Evolutionary conservation across 2,888 invertebrate species (phyloP), one percentile per base, ranked within the genome.

Genomic region (Spilosoma lubricipeda): DNA sequence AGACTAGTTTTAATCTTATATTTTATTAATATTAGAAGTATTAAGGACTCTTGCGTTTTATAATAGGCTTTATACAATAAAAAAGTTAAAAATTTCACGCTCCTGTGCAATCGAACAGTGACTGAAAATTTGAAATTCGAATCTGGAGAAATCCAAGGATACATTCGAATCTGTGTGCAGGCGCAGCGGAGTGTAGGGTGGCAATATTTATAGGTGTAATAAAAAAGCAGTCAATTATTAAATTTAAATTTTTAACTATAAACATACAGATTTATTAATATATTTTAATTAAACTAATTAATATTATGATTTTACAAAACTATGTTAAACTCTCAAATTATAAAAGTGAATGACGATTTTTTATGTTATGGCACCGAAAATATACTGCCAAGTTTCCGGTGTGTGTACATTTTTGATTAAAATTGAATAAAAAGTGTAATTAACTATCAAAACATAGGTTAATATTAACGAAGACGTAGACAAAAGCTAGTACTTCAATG

Each of bases 121-220:
- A 90, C 92, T 93, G 93, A 94, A 94, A 94, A 95, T 95, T 95
- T 95, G 93, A 93, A 95, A 95, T 94, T 95, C 95, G 92, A 93
- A 94, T 94, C 90, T 88, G 87, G 88, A 90, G 92, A 92, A 91
- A 90, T 90, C 88, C 93, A 90, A 92, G 92, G 91, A 89, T 92
- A 86, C 86, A 71, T 81, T 85, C 79, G 85, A 82, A 82, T 84
- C 82, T 87, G 87, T 83, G 87, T 88, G 88, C 83, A 78, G 77
- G 82, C 84, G 83, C 87, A 70, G 71, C 77, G 70, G 74, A 76
- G 73, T 68, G 67, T 82, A 80, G 83, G 83, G 83, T 81, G 68
- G 67, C 83, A 78, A 81, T 67, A 52, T 48, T 45, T 36, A 7
- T 65, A 13, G n/a, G 9, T n/a, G 11, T 20, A n/a, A 18, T 69